A percentile compares a stretch with the other conserved stretches of the same genome.
These are phyloP conservation scores for Mastigias papua DNA, from an alignment of 30 jellyfish, hydroid and myxozoan genomes.

Conservation along the genomic window DNA sequence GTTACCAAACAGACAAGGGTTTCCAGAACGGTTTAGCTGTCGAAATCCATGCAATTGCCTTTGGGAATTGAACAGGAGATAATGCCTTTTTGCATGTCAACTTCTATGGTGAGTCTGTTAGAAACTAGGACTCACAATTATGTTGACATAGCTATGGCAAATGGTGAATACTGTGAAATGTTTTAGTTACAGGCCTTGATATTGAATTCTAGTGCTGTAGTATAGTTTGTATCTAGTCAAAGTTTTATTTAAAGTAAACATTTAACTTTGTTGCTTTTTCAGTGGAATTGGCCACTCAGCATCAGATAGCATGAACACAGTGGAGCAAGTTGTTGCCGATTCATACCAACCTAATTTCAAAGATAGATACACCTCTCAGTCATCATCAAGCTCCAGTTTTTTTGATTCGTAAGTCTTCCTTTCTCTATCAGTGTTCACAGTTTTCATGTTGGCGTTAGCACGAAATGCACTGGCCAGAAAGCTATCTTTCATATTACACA, in stretches of 20 bases:
- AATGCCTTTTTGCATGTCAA: too few species aligned
- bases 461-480: too few species aligned
- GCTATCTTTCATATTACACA: too few species aligned
- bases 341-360: constrained; percentile 18
- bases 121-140: too few species aligned
- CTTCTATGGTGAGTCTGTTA: too few species aligned
- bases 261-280: not conserved
- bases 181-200: not conserved
- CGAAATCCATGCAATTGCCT: too few species aligned
- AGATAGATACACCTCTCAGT: constrained; percentile 63
- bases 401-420: constrained; percentile 81
- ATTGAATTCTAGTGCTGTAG: not conserved
- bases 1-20: too few species aligned
- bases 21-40: too few species aligned
- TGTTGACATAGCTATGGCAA: not conserved
- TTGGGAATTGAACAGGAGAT: too few species aligned
- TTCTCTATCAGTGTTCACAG: not conserved
- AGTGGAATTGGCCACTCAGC: constrained; percentile 93
- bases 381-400: constrained; percentile 55
- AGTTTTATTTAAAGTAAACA: not conserved
- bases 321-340: constrained; percentile 88
- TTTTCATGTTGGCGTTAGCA: not conserved
- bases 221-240: not conserved
- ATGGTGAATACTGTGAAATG: not conserved
- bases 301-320: constrained; percentile 94